A percentile compares a stretch with the other conserved stretches of the same genome.
phyloP scores from a whole-genome alignment of 1,140 invertebrate genomes.

The Helicoverpa zea region DNA sequence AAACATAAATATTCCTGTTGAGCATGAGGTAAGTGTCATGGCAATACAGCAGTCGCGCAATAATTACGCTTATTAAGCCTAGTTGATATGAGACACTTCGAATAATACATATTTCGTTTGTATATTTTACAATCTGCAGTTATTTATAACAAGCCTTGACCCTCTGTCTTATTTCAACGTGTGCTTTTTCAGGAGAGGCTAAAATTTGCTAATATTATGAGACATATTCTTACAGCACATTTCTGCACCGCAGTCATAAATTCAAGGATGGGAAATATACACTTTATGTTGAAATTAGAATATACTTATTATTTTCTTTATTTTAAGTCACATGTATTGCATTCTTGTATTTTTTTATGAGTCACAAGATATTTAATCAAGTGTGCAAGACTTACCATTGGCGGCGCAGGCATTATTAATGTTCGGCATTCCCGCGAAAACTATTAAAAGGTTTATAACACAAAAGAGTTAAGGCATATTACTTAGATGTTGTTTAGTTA shows the following conservation, averaged over 20 bases:
- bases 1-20: too few species aligned
- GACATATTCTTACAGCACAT: constrained; percentile 11
- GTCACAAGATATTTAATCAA: constrained; percentile 62
- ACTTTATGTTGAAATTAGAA: neutral
- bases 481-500: constrained; percentile 69
- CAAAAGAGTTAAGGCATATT: constrained; percentile 81
- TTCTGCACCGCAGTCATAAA: neutral
- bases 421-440: constrained; percentile 77
- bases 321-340: neutral
- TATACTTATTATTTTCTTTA: neutral
- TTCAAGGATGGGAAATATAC: neutral
- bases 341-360: constrained; percentile 51
- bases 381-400: constrained; percentile 74
- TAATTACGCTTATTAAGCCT: too few species aligned
- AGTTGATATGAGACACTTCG: too few species aligned
- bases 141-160: neutral
- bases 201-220: neutral
- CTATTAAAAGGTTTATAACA: constrained; percentile 60
- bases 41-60: too few species aligned
- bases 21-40: too few species aligned
- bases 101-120: too few species aligned
- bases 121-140: too few species aligned
- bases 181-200: neutral
- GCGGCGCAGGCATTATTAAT: constrained; percentile 76
- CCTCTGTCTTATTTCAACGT: neutral